phyloP scores from a whole-genome alignment of 2,797 vertebrate species.

The Eulemur coronatus region DNA sequence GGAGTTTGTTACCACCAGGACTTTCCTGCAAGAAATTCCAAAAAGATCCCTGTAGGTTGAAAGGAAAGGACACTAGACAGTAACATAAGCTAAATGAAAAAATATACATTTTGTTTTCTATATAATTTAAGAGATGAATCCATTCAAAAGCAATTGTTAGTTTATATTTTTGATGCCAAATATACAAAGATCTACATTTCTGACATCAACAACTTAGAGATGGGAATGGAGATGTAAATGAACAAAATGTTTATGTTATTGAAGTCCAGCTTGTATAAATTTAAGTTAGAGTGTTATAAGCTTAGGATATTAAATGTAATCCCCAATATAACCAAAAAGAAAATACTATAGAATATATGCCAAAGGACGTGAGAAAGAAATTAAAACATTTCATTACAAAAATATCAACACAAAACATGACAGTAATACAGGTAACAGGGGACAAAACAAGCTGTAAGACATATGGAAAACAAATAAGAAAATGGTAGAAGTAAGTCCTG shows the following conservation, averaged over 20 bases:
- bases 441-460: neutral
- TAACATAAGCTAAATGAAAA: neutral
- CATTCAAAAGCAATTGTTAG: neutral
- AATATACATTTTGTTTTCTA: neutral
- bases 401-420: neutral
- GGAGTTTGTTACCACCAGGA: neutral
- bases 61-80: neutral
- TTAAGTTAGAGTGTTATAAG: too few relatives aligned
- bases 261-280: too few relatives aligned
- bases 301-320: too few relatives aligned
- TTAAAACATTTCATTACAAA: neutral
- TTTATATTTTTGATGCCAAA: neutral
- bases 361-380: neutral
- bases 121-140: neutral
- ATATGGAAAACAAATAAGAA: neutral
- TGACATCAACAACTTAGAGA: neutral
- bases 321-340: too few relatives aligned
- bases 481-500: too few relatives aligned
- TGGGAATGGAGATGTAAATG: neutral
- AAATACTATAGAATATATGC: neutral
- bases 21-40: neutral
- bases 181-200: neutral
- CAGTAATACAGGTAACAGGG: neutral
- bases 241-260: neutral
- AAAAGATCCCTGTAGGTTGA: neutral